Conservation (phyloP, 2,797 vertebrate species). For the Melanogrammus aeglefinus region DNA sequence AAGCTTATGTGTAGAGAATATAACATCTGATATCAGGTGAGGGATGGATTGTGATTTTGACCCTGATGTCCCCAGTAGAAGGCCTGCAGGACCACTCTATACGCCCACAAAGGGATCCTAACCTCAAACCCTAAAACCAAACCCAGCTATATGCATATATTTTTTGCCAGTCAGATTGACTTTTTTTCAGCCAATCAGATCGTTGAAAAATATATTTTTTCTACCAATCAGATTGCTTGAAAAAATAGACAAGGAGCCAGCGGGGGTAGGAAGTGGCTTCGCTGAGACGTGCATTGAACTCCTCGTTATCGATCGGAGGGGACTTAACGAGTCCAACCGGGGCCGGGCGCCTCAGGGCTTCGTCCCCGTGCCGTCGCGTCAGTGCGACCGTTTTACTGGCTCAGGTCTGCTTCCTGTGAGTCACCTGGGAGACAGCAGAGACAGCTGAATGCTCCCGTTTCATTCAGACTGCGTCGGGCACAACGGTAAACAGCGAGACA, state of each 20-base stretch:
- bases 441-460: background rate
- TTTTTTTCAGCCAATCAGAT: too few species aligned
- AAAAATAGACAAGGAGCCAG: background rate
- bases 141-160: too few species aligned
- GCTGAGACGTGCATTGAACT: background rate
- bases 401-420: background rate
- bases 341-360: too few species aligned
- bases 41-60: background rate
- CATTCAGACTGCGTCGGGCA: background rate
- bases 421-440: background rate
- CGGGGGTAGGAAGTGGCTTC: background rate
- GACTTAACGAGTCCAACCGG: background rate
- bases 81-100: too few species aligned
- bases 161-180: too few species aligned
- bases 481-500: conserved; percentile 38
- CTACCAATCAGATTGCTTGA: background rate
- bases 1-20: background rate
- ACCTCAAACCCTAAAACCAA: too few species aligned
- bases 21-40: background rate
- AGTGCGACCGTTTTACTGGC: too few species aligned
- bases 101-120: too few species aligned
- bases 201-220: too few species aligned
- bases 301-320: background rate
- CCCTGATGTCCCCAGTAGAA: too few species aligned
- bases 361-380: too few species aligned